Evolutionary conservation across 1,140 invertebrate species (phyloP).

Genomic region (Aphelinus certus): DNA sequence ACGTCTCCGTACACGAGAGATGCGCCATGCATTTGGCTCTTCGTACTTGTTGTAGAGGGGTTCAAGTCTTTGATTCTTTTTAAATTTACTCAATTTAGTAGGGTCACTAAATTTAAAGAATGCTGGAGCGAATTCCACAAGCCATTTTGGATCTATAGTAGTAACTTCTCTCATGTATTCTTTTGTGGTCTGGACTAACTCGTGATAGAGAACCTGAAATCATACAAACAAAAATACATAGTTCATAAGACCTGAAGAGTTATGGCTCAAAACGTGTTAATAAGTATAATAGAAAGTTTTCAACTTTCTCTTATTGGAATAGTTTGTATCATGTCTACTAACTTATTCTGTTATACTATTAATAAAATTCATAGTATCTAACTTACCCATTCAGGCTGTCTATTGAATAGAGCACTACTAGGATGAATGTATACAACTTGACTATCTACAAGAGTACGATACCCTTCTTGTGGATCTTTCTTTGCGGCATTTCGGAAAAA

Average conservation of each 20-base stretch:
- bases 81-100: constrained; percentile 98
- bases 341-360: neutral
- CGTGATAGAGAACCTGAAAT: constrained; percentile 94
- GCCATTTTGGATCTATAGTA: constrained; percentile 98
- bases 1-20: constrained; percentile 90
- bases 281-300: constrained; percentile 19
- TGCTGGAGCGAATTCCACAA: constrained; percentile 98
- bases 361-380: constrained; percentile 3
- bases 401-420: constrained; percentile 95
- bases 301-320: too few species aligned
- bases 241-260: neutral
- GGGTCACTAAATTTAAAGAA: constrained; percentile 99
- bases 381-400: constrained; percentile 95
- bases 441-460: constrained; percentile 95
- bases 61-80: constrained; percentile 98
- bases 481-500: constrained; percentile 99
- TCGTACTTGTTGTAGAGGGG: constrained; percentile 99
- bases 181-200: constrained; percentile 98
- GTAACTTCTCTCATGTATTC: constrained; percentile 99
- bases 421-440: constrained; percentile 99
- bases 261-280: neutral
- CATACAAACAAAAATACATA: constrained; percentile 29
- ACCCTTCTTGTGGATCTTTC: constrained; percentile 99
- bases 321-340: too few species aligned
- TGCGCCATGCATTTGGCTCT: constrained; percentile 98